Evolutionary conservation across 1,140 invertebrate species (phyloP), one percentile per base, ranked within the genome.

Genomic region (Drusus annulatus): DNA sequence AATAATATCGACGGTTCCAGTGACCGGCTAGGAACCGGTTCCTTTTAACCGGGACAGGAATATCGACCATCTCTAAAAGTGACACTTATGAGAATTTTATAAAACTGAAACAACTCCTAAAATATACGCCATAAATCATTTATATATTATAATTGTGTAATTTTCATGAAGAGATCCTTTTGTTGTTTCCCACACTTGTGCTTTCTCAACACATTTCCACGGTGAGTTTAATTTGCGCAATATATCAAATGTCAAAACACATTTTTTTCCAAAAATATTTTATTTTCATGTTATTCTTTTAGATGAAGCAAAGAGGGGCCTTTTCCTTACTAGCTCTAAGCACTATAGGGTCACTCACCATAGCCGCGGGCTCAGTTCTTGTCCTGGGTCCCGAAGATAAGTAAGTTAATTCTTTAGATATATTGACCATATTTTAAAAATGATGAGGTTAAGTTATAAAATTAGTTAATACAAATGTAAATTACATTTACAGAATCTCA

Each of bases 401-500:
- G 86, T 89, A 82, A 85, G 82, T 78, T 19, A 15, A 50, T 25
- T 5, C 36, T 36, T n/a, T 58, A 36, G 23, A 23, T 17, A 51
- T 68, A 63, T 51, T 65, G 21, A 17, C 19, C 31, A 45, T n/a
- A 60, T 69, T 69, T 13, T 52, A 15, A 71, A 71, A 52, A 71
- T 31, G 36, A 10, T 21, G 36, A 54, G 68, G 68, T 71, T 71
- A 71, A 71, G 10, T 71, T 10, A 52, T 15, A 23, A 62, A 16
- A 3, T 1, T 68, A 3, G 52, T 50, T 52, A 21, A 17, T 28
- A 80, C 54, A 56, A 17, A n/a, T 50, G 51, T 36, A 50, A 23
- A 19, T 75, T 62, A 50, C 50, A 50, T 16, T 80, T 85, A 4
- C 85, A 91, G 91, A 78, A 91, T 93, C 54, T 89, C 91, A 5